Percentiles rank a stretch among this genome's conserved stretches.
Conservation (phyloP, 2,888 invertebrate species). For the Lomographa bimaculata region DNA sequence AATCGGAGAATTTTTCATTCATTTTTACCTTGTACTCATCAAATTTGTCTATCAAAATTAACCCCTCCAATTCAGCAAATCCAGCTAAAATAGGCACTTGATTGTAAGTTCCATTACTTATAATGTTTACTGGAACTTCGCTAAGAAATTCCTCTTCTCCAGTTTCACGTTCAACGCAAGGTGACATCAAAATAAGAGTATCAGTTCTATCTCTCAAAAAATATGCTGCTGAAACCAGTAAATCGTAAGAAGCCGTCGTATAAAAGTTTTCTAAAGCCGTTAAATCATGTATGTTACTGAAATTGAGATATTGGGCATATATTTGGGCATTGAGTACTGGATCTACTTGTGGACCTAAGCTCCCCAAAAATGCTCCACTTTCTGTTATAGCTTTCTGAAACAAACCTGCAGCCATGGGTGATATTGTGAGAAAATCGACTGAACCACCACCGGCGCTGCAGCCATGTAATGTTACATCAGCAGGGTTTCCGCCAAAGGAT, state of each 20-base stretch:
- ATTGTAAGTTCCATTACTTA: slow-evolving; percentile 45
- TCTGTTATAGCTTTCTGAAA: slow-evolving; percentile 50
- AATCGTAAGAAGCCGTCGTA: slow-evolving; percentile 31
- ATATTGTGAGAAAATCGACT: slow-evolving; percentile 46
- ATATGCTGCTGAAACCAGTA: slow-evolving; percentile 17
- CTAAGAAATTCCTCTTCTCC: slow-evolving; percentile 36
- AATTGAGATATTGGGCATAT: slow-evolving; percentile 40
- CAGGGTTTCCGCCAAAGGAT: slow-evolving; percentile 47
- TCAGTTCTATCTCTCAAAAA: slow-evolving; percentile 23
- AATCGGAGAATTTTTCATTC: slow-evolving; percentile 42
- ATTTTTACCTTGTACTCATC: slow-evolving; percentile 38
- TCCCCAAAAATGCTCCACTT: slow-evolving; percentile 42
- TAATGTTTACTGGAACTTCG: slow-evolving; percentile 45
- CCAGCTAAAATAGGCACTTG: slow-evolving; percentile 53
- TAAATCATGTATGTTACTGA: slow-evolving; percentile 39
- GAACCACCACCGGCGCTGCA: slow-evolving; percentile 51
- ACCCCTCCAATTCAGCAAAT: slow-evolving; percentile 50
- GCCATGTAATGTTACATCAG: slow-evolving; percentile 51
- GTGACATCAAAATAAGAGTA: slow-evolving; percentile 34
- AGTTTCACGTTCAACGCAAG: slow-evolving; percentile 38
- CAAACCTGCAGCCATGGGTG: slow-evolving; percentile 42
- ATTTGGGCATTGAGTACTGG: slow-evolving; percentile 45
- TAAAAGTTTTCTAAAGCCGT: slow-evolving; percentile 48
- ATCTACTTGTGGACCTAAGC: slow-evolving; percentile 43
- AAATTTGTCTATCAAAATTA: slow-evolving; percentile 31